phyloP scores from a whole-genome alignment of 2,113 vertebrate genomes.

The Callorhinus ursinus region DNA sequence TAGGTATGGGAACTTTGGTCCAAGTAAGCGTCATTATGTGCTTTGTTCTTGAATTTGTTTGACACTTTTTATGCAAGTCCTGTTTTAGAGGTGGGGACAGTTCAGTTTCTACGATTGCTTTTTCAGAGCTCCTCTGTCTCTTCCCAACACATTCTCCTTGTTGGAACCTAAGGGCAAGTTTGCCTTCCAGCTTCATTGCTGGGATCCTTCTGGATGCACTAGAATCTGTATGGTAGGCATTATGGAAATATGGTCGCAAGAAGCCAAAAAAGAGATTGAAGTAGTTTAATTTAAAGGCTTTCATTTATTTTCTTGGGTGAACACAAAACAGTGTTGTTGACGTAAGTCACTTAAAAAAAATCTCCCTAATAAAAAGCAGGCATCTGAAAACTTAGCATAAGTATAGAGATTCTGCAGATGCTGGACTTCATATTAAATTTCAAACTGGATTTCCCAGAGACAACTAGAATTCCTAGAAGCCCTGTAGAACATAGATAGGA shows the following conservation, averaged over 20 bases:
- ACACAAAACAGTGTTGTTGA: slow-evolving; percentile 59
- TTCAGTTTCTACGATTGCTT: not conserved
- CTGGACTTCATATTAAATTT: slow-evolving; percentile 64
- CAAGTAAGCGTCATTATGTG: not conserved
- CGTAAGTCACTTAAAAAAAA: slow-evolving; percentile 19
- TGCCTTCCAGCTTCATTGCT: slow-evolving; percentile 11
- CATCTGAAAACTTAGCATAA: slow-evolving; percentile 51
- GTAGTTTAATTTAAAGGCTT: slow-evolving; percentile 66
- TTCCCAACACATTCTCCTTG: slow-evolving; percentile 1
- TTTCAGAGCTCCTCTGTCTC: not conserved
- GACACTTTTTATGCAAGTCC: not conserved
- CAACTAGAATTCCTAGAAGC: slow-evolving; percentile 43
- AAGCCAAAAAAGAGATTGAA: slow-evolving; percentile 64
- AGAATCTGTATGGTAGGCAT: slow-evolving; percentile 56
- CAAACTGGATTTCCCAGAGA: slow-evolving; percentile 46
- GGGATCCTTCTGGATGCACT: slow-evolving; percentile 3
- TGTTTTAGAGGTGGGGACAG: not conserved
- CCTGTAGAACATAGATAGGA: not conserved
- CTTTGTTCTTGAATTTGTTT: not conserved
- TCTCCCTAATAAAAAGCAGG: slow-evolving; percentile 70
- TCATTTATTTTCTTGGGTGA: slow-evolving; percentile 61
- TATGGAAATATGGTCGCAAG: slow-evolving; percentile 55
- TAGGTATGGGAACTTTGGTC: slow-evolving; percentile 75
- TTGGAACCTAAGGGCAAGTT: not conserved
- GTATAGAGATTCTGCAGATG: slow-evolving; percentile 54